Conservation (phyloP, 2,888 invertebrate genomes). For the Lucinisca nassula region DNA sequence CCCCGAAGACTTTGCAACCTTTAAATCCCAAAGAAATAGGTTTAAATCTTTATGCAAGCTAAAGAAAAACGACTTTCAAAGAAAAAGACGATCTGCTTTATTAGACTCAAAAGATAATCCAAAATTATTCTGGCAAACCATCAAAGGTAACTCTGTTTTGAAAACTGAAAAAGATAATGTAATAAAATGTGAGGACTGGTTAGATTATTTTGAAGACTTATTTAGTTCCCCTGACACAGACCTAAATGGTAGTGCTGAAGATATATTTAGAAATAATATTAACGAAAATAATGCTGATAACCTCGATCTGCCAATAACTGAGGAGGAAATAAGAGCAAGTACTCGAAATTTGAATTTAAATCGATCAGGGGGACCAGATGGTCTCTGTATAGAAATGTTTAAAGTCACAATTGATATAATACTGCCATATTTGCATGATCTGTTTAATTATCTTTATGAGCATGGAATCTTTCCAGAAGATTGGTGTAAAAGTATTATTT, state of each 20-base stretch:
- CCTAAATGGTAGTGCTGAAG: neutral
- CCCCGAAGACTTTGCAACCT: neutral
- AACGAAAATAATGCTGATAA: neutral
- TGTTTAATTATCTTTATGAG: conserved; percentile 42
- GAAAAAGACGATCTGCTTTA: neutral
- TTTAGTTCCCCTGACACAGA: neutral
- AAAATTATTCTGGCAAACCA: neutral
- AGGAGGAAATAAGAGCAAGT: neutral
- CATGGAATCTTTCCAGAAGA: conserved; percentile 34
- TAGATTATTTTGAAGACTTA: neutral
- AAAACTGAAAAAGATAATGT: neutral
- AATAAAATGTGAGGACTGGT: neutral
- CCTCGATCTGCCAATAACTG: neutral
- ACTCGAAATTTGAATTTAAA: neutral
- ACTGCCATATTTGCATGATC: conserved; percentile 20
- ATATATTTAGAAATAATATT: neutral
- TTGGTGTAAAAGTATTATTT: conserved; percentile 41
- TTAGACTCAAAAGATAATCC: neutral
- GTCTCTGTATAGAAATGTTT: neutral
- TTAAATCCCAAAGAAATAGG: neutral
- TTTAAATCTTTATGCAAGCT: neutral
- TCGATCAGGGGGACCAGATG: neutral
- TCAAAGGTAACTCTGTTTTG: neutral
- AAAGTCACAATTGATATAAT: neutral
- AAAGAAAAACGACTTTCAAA: neutral